A percentile compares a stretch with the other conserved stretches of the same genome.
These are phyloP conservation scores for Dromius quadrimaculatus DNA, from an alignment of 2,888 invertebrate genomes.

Conservation along the genomic window DNA sequence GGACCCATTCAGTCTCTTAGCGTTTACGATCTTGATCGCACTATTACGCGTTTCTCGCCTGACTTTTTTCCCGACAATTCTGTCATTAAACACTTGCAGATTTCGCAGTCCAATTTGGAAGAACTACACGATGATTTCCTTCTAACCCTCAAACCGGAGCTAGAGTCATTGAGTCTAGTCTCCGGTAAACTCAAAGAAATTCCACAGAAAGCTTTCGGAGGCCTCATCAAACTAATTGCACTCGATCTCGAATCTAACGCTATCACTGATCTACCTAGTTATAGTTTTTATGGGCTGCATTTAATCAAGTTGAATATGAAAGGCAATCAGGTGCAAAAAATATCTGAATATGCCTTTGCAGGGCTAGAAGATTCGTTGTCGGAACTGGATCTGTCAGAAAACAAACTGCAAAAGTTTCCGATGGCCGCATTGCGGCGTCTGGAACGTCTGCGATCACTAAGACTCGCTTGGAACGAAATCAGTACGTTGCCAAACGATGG, in stretches of 20 bases:
- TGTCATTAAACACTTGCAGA: constrained; percentile 70
- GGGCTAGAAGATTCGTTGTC: constrained; percentile 81
- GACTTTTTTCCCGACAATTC: constrained; percentile 81
- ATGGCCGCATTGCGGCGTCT: constrained; percentile 83
- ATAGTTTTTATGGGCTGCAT: constrained; percentile 88
- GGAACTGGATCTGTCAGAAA: constrained; percentile 90
- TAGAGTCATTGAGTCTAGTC: constrained; percentile 83
- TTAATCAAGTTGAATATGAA: constrained; percentile 85
- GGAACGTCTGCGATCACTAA: constrained; percentile 77
- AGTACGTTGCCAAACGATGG: constrained; percentile 77
- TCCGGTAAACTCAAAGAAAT: constrained; percentile 81
- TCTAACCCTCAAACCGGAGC: constrained; percentile 76
- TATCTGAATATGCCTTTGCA: constrained; percentile 86
- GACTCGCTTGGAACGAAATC: constrained; percentile 87
- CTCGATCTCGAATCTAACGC: constrained; percentile 88
- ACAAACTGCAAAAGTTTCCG: constrained; percentile 86
- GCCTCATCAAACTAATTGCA: constrained; percentile 79
- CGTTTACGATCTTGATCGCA: constrained; percentile 88
- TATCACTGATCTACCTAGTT: constrained; percentile 85
- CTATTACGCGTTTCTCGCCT: constrained; percentile 79
- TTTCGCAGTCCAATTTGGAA: constrained; percentile 74
- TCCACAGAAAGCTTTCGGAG: constrained; percentile 82
- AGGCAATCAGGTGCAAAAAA: constrained; percentile 82
- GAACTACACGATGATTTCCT: constrained; percentile 80
- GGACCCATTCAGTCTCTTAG: constrained; percentile 85